Evolutionary conservation across 1,140 invertebrate genomes (phyloP).

Genomic region (Panagrolaimus sp.): DNA sequence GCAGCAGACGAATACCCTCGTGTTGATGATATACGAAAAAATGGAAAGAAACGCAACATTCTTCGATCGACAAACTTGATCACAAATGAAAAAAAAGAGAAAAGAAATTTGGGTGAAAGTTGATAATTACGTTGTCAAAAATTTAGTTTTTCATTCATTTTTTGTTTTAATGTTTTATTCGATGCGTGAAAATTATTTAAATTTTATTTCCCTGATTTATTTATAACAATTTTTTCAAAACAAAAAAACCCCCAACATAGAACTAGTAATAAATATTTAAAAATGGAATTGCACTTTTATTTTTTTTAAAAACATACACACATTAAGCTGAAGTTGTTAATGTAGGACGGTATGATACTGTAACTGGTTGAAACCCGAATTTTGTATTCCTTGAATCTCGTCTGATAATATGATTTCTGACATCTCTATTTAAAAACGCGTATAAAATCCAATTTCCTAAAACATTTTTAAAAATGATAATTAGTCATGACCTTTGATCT

Average conservation of each 20-base stretch:
- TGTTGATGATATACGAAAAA: slow-evolving; percentile 1
- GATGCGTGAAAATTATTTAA: too few species aligned
- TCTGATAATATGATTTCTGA: slow-evolving; percentile 25
- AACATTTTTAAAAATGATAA: neutral
- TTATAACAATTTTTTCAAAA: too few species aligned
- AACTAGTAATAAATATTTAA: too few species aligned
- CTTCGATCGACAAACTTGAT: neutral
- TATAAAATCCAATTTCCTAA: slow-evolving; percentile 32
- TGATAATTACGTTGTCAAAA: too few species aligned
- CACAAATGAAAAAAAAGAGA: too few species aligned
- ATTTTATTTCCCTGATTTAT: too few species aligned
- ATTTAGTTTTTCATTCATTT: too few species aligned
- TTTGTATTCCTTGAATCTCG: neutral
- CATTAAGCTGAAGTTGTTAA: neutral
- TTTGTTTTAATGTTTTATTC: too few species aligned
- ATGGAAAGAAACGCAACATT: slow-evolving; percentile 8
- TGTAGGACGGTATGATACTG: slow-evolving; percentile 6
- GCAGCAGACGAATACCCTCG: slow-evolving; percentile 1
- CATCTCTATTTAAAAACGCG: slow-evolving; percentile 29
- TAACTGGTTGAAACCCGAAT: slow-evolving; percentile 7
- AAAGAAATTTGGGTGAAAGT: too few species aligned
- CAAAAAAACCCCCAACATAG: too few species aligned
- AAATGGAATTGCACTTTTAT: too few species aligned
- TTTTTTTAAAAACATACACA: too few species aligned
- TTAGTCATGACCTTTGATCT: neutral